A percentile compares a stretch with the other conserved stretches of the same genome.
Evolutionary conservation across 1,140 invertebrate species (phyloP).

Genomic region (Euura saliciscinereae): DNA sequence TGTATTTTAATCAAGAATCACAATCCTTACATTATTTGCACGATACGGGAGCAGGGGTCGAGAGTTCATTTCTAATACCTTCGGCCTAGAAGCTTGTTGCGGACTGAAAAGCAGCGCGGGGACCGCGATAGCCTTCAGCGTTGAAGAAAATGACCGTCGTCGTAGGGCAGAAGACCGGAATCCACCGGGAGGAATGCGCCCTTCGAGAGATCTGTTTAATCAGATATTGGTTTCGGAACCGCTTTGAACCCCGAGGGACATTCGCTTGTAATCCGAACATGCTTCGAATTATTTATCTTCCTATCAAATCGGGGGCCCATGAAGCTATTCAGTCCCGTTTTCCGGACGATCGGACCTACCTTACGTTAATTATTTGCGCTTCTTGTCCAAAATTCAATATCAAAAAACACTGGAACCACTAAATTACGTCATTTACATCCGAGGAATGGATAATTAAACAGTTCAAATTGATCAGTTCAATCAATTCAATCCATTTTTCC

Average conservation of each 20-base stretch:
- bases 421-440: too few relatives aligned
- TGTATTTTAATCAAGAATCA: too few relatives aligned
- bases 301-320: background rate
- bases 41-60: too few relatives aligned
- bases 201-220: slow-evolving; percentile 3
- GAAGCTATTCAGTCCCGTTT: background rate
- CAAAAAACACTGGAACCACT: too few relatives aligned
- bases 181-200: background rate
- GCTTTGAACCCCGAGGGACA: slow-evolving; percentile 1
- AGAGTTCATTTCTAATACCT: too few relatives aligned
- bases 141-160: background rate
- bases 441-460: too few relatives aligned
- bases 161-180: background rate
- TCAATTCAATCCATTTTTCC: too few relatives aligned
- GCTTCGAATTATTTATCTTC: background rate
- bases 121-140: too few relatives aligned
- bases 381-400: background rate
- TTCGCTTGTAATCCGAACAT: background rate
- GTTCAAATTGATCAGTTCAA: too few relatives aligned
- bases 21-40: too few relatives aligned
- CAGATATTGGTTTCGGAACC: background rate
- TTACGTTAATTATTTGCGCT: background rate
- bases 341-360: background rate
- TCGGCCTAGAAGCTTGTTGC: too few relatives aligned
- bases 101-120: too few relatives aligned